Evolutionary conservation across 2,113 vertebrate species (phyloP), one percentile per base, ranked within the genome.

Genomic region (Rhizomys pruinosus): DNA sequence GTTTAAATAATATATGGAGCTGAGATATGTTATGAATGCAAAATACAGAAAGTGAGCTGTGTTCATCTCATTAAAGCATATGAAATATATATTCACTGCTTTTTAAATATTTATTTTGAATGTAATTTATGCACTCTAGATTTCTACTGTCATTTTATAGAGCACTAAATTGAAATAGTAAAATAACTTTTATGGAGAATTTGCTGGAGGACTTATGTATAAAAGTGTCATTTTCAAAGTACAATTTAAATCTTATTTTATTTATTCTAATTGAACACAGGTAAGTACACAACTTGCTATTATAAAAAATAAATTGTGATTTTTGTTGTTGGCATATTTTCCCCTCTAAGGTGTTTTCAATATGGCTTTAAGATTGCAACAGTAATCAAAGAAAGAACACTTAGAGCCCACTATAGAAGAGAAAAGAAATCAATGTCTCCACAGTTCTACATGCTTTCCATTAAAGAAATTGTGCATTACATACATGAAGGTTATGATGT

Each of bases 61-160:
- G 68, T 89, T 92, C 52, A 78, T 91, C 12, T 92, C 42, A 94
- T 95, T 96, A 90, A 91, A 71, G 15, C 29, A 85, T 80, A 91
- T 95, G 34, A 96, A 95, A 96, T 95, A 95, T 84, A 59, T 37
- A 94, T 93, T 90, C 84, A 86, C 3, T 66, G 55, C 7, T 32
- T 82, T 91, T 95, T 25, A 93, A 92, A 89, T 96, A 90, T 92
- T 95, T 92, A 97, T 92, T 78, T 89, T 55, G 32, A 93, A 86
- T 92, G 7, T 86, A 93, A 86, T 74, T 20, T 59, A 87, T 92
- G 19, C 74, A 42, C 79, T 92, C 1, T 81, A 47, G 32, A 94
- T 66, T 84, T 95, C 79, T 92, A 11, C 37, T 94, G 37, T 12
- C 37, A 85, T 90, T 96, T 93, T 78, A 77, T 63, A 73, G 76